Evolutionary conservation across 2,797 vertebrate species (phyloP).

Genomic region (Muscicapa striata): DNA sequence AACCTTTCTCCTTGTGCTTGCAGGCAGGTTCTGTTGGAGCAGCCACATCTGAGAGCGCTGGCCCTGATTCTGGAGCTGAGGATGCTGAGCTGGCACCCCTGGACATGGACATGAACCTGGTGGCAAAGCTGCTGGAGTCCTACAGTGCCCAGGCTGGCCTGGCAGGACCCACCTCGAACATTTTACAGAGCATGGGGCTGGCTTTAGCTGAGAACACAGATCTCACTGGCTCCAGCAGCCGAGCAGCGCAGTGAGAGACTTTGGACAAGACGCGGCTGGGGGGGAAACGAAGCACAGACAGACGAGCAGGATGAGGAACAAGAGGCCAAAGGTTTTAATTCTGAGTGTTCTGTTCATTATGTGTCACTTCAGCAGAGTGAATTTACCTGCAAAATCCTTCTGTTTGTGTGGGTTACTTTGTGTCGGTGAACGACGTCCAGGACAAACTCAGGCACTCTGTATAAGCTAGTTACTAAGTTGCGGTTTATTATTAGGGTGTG

Average conservation of each 20-base stretch:
- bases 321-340: background rate
- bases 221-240: background rate
- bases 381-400: background rate
- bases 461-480: too few relatives aligned
- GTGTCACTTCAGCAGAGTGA: background rate
- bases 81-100: slow-evolving; percentile 81
- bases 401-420: too few relatives aligned
- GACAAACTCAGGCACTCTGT: too few relatives aligned
- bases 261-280: rapidly evolving
- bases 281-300: background rate
- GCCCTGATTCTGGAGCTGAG: slow-evolving; percentile 26
- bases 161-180: slow-evolving; percentile 91
- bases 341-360: background rate
- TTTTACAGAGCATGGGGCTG: slow-evolving; percentile 92
- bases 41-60: background rate
- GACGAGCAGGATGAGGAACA: background rate
- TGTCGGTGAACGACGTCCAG: too few relatives aligned
- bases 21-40: slow-evolving; percentile 39
- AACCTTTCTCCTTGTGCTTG: background rate
- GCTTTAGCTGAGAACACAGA: slow-evolving; percentile 86
- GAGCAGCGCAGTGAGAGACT: background rate
- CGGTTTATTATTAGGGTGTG: too few relatives aligned
- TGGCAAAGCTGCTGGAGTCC: slow-evolving; percentile 92
- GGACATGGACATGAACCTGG: slow-evolving; percentile 90
- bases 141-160: slow-evolving; percentile 91